These are phyloP conservation scores for Oikopleura dioica DNA, from an alignment of 23 tunicate genomes.

Conservation along the genomic window DNA sequence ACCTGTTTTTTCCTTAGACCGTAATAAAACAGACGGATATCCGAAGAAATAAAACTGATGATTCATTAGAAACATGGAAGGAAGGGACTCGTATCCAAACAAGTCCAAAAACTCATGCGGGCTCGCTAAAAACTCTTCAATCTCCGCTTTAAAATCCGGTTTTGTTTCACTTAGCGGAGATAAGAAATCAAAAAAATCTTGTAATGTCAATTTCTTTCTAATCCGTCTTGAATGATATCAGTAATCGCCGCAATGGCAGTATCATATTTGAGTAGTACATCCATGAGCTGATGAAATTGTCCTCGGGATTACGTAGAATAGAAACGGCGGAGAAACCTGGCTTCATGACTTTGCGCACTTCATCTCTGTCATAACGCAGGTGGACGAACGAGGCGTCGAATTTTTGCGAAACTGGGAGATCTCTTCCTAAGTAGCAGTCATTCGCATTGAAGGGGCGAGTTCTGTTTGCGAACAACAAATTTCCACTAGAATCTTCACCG, in stretches of 20 bases:
- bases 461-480: no score
- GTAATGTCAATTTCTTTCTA: background rate
- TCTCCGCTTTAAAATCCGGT: background rate
- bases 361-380: background rate
- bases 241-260: background rate
- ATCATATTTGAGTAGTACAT: background rate
- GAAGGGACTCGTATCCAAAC: background rate
- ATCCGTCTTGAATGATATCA: background rate
- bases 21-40: background rate
- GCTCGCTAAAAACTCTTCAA: background rate
- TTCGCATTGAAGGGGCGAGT: no score
- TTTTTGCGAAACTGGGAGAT: no score
- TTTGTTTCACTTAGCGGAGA: background rate
- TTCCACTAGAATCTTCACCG: no score
- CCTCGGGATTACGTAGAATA: background rate
- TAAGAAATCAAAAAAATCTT: background rate
- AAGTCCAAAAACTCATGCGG: background rate
- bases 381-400: background rate
- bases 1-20: background rate
- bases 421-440: no score
- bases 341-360: background rate
- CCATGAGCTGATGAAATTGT: background rate
- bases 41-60: background rate
- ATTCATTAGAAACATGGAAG: background rate
- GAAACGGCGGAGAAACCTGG: background rate